Conservation (phyloP, 2,113 vertebrate genomes). For the Otolemur garnettii region DNA sequence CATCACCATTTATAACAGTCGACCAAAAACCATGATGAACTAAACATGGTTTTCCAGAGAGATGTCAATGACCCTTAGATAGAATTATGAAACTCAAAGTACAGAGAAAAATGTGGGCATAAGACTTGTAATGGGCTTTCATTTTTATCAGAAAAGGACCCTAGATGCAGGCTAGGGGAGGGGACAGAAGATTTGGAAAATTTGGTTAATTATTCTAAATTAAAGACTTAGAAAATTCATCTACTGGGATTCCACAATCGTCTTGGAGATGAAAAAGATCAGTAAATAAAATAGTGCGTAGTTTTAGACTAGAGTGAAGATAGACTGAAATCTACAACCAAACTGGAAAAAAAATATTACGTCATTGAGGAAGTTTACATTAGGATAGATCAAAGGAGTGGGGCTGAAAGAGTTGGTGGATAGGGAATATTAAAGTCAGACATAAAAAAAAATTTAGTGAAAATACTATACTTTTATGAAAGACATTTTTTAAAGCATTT, state of each 20-base stretch:
- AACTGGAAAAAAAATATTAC: neutral
- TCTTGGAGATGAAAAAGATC: neutral
- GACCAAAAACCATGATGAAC: neutral
- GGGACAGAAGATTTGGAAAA: neutral
- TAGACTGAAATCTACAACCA: neutral
- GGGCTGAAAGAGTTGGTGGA: neutral
- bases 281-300: neutral
- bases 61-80: neutral
- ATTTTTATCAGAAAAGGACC: neutral
- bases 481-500: neutral
- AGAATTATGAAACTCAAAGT: neutral
- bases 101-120: neutral
- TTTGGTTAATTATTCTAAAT: neutral
- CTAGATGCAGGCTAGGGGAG: neutral
- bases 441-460: neutral
- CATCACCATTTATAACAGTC: neutral
- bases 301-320: constrained; percentile 19
- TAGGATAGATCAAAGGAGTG: neutral
- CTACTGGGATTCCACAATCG: neutral
- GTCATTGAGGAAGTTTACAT: neutral
- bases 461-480: constrained; percentile 15
- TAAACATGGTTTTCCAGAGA: constrained; percentile 10
- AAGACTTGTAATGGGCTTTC: neutral
- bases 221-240: neutral
- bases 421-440: neutral